Percentiles rank a stretch among this genome's conserved stretches.
Conservation (phyloP, 1,140 invertebrate species). For the Drosophila lini region DNA sequence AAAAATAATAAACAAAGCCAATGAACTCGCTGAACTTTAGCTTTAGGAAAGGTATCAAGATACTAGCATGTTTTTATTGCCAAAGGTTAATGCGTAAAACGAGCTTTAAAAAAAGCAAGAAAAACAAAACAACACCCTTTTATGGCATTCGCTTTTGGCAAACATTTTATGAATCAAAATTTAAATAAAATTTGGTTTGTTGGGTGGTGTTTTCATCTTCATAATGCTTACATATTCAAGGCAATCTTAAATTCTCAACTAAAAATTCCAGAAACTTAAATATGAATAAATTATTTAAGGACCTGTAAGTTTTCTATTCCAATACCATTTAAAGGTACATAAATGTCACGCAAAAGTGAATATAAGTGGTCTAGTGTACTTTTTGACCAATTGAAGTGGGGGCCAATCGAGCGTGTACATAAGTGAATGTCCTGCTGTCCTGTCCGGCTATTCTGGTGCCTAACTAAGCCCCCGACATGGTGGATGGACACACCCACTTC, state of each 20-base stretch:
- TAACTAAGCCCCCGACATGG: neutral
- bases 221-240: too few relatives aligned
- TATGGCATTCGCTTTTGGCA: neutral
- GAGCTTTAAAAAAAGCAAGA: neutral
- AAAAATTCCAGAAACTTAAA: neutral
- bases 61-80: neutral
- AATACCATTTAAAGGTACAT: neutral
- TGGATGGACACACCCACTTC: slow-evolving; percentile 51
- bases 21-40: slow-evolving; percentile 1
- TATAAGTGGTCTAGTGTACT: slow-evolving; percentile 18
- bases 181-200: neutral
- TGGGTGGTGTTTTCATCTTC: neutral
- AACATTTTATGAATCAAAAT: neutral
- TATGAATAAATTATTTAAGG: neutral
- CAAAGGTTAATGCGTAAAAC: neutral
- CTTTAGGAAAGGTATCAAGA: neutral
- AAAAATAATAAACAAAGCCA: neutral
- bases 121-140: neutral
- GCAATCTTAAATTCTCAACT: neutral
- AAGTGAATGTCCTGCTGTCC: slow-evolving; percentile 33
- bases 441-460: slow-evolving; percentile 10
- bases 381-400: slow-evolving; percentile 7
- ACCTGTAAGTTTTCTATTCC: neutral
- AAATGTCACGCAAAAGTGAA: neutral
- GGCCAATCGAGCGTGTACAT: slow-evolving; percentile 7